A percentile compares a stretch with the other conserved stretches of the same genome.
phyloP scores from a whole-genome alignment of 2,888 invertebrate genomes.

The Slavum lentiscoides region DNA sequence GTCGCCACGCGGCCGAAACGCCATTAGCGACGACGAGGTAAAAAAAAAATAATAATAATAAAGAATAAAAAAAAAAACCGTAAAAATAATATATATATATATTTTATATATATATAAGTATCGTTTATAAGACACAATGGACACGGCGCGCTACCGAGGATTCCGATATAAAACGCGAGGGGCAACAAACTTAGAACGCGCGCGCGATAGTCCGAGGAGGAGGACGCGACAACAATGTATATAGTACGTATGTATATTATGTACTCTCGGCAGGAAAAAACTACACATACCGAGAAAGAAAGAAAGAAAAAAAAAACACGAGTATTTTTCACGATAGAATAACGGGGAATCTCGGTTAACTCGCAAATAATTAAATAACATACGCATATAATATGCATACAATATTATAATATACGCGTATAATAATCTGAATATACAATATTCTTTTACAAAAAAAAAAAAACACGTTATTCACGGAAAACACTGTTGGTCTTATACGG shows the following conservation, averaged over 20 bases:
- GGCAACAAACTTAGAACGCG: slow-evolving; percentile 25
- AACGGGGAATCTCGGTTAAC: too few relatives aligned
- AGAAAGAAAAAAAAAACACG: too few relatives aligned
- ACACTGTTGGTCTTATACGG: too few relatives aligned
- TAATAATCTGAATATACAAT: too few relatives aligned
- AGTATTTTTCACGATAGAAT: too few relatives aligned
- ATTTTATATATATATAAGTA: neutral
- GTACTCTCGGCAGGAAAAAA: too few relatives aligned
- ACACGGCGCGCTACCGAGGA: neutral
- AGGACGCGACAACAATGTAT: neutral
- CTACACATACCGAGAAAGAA: too few relatives aligned
- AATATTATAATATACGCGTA: too few relatives aligned
- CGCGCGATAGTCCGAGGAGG: neutral
- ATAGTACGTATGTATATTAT: neutral
- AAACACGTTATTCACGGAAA: too few relatives aligned
- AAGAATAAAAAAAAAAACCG: slow-evolving; percentile 2
- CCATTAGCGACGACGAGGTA: slow-evolving; percentile 2
- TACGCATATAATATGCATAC: too few relatives aligned
- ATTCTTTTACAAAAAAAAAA: too few relatives aligned
- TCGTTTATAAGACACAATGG: slow-evolving; percentile 22
- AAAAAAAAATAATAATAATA: neutral
- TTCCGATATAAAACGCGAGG: slow-evolving; percentile 3
- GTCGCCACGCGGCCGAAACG: neutral
- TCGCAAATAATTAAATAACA: too few relatives aligned
- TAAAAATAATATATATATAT: neutral